phyloP scores from a whole-genome alignment of 2,888 invertebrate genomes.

The Polietes domitor region DNA sequence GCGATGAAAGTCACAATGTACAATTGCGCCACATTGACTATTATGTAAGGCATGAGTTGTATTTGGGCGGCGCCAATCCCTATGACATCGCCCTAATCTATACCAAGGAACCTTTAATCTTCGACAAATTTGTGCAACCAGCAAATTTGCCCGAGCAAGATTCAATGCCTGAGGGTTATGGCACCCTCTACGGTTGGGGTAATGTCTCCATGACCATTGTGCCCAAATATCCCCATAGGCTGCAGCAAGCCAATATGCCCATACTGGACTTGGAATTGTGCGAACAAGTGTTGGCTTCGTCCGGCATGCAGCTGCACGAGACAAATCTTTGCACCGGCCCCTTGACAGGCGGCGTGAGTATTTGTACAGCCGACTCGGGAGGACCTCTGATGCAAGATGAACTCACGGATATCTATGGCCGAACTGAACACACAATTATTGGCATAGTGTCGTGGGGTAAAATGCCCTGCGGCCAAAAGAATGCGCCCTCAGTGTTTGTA shows the following conservation, averaged over 20 bases:
- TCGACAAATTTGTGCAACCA: conserved; percentile 75
- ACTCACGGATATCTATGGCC: conserved; percentile 62
- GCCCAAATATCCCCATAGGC: conserved; percentile 76
- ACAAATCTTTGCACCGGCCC: conserved; percentile 80
- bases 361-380: conserved; percentile 79
- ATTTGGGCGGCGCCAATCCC: conserved; percentile 77
- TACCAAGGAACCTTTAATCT: conserved; percentile 74
- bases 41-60: conserved; percentile 76
- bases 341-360: conserved; percentile 77
- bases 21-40: conserved; percentile 77
- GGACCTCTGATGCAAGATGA: conserved; percentile 77
- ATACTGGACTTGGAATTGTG: conserved; percentile 76
- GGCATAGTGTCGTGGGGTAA: conserved; percentile 83
- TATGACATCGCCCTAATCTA: conserved; percentile 79
- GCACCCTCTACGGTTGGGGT: conserved; percentile 79
- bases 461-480: conserved; percentile 80
- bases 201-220: conserved; percentile 78
- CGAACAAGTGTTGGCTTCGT: conserved; percentile 75
- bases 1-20: conserved; percentile 69
- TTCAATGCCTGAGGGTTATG: conserved; percentile 74
- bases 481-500: conserved; percentile 81
- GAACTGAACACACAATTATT: conserved; percentile 74
- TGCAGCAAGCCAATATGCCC: conserved; percentile 77
- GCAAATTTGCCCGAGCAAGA: conserved; percentile 75
- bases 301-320: conserved; percentile 76